Conservation (phyloP, 2,888 invertebrate genomes). For the Melinaea menophilus region DNA sequence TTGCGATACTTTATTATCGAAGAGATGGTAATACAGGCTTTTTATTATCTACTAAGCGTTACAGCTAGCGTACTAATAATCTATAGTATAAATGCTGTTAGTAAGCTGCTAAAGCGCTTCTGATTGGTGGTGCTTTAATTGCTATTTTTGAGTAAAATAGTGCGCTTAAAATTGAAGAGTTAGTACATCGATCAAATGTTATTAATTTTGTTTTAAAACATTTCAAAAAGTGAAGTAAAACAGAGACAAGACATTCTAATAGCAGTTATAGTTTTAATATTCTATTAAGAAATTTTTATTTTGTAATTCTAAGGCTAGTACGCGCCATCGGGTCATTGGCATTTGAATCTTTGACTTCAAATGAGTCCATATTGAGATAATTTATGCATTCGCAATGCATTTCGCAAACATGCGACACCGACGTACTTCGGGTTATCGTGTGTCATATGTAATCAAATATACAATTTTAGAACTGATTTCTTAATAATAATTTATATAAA, state of each 20-base stretch:
- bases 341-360: constrained; percentile 1
- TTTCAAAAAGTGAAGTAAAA: no score
- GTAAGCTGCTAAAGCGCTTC: no score
- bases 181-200: no score
- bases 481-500: constrained; percentile 5
- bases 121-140: no score
- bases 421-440: constrained; percentile 33
- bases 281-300: no score
- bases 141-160: no score
- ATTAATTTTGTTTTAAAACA: no score
- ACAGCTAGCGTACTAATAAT: neutral
- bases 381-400: constrained; percentile 26
- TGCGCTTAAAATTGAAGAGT: no score
- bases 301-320: no score
- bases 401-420: constrained; percentile 18
- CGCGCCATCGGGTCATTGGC: neutral
- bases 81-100: neutral
- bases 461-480: constrained; percentile 15
- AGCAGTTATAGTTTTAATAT: no score
- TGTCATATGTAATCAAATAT: constrained; percentile 29
- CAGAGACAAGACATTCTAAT: no score
- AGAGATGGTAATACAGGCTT: constrained; percentile 5
- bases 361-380: constrained; percentile 19
- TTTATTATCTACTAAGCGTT: neutral
- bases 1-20: constrained; percentile 27